These are phyloP conservation scores for Drosophila neoperkinsi DNA, from an alignment of 2,888 invertebrate genomes.

Conservation along the genomic window DNA sequence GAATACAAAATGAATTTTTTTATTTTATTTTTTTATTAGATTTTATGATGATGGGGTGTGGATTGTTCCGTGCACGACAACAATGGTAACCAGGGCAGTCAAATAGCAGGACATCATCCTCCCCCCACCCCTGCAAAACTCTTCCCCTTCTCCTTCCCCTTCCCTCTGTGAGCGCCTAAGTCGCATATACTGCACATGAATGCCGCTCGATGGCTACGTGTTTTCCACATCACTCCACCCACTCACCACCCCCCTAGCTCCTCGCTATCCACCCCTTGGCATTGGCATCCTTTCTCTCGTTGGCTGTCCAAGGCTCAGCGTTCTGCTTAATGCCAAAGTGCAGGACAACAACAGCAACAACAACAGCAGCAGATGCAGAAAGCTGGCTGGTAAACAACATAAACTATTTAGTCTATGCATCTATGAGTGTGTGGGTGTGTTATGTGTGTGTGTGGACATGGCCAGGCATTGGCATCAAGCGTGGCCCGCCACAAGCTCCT, in stretches of 20 bases:
- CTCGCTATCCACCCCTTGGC: slow-evolving; percentile 35
- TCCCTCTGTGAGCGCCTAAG: slow-evolving; percentile 31
- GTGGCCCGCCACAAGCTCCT: slow-evolving; percentile 33
- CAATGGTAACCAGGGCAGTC: slow-evolving; percentile 68
- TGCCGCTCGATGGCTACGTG: slow-evolving; percentile 62
- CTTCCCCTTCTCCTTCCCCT: neutral
- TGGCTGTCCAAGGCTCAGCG: slow-evolving; percentile 46
- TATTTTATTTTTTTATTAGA: slow-evolving; percentile 40
- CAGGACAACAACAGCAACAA: slow-evolving; percentile 41
- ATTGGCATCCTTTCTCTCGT: slow-evolving; percentile 59
- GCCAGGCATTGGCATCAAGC: slow-evolving; percentile 41
- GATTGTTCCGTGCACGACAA: slow-evolving; percentile 46
- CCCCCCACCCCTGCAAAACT: neutral
- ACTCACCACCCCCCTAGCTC: neutral
- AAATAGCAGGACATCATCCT: slow-evolving; percentile 61
- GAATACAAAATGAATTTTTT: slow-evolving; percentile 21
- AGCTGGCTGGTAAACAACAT: slow-evolving; percentile 74
- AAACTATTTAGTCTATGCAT: slow-evolving; percentile 77
- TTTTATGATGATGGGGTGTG: slow-evolving; percentile 8
- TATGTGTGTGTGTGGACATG: slow-evolving; percentile 28
- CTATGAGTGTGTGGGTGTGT: slow-evolving; percentile 1
- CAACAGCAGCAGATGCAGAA: slow-evolving; percentile 29
- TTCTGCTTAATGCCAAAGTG: slow-evolving; percentile 67
- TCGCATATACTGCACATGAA: slow-evolving; percentile 53
- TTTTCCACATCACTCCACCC: slow-evolving; percentile 23